These are phyloP conservation scores for Jordanella pulchra DNA, from an alignment of 2,797 vertebrate genomes.

Conservation along the genomic window DNA sequence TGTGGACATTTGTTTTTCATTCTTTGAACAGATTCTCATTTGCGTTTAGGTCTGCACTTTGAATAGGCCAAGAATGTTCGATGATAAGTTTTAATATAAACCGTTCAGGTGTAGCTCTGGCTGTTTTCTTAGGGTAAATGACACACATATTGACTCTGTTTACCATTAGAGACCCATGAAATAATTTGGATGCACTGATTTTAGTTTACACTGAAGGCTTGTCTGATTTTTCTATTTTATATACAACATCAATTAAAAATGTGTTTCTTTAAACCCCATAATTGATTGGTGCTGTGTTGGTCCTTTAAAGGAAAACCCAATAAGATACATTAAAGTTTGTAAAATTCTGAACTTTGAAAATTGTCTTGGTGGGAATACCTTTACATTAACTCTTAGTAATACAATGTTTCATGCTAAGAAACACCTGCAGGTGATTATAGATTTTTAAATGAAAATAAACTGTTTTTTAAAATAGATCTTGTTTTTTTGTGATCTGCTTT, in stretches of 20 bases:
- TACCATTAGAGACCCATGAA: neutral
- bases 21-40: neutral
- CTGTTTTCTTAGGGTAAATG: neutral
- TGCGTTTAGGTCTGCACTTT: neutral
- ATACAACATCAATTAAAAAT: neutral
- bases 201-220: neutral
- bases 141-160: neutral
- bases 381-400: neutral
- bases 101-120: neutral
- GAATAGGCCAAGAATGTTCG: neutral
- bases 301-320: neutral
- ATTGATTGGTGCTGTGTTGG: neutral
- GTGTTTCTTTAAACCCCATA: neutral
- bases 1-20: neutral
- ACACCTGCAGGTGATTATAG: neutral
- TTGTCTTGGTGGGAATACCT: neutral
- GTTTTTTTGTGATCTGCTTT: constrained; percentile 46
- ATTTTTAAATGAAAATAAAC: neutral
- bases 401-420: neutral
- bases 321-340: neutral
- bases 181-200: neutral
- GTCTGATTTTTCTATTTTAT: neutral
- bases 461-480: neutral
- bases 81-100: neutral
- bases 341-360: neutral